Evolutionary conservation across 2,888 invertebrate genomes (phyloP).

Genomic region (Ophion ventricosus): DNA sequence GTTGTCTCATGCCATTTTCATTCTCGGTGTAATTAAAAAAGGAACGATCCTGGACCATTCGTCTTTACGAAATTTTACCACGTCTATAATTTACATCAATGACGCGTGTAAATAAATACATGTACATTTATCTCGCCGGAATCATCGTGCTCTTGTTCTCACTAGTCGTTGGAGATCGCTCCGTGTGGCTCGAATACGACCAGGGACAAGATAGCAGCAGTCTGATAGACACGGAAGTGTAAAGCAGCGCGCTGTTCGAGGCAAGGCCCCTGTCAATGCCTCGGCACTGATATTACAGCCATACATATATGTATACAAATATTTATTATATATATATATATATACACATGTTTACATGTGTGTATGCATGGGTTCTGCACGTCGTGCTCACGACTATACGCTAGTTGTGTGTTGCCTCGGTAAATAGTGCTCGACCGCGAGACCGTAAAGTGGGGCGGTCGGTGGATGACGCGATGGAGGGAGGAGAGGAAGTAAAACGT

Average conservation of each 20-base stretch:
- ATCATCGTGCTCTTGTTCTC: conserved; percentile 19
- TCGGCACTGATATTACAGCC: conserved; percentile 74
- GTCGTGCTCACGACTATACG: conserved; percentile 16
- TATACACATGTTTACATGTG: background rate
- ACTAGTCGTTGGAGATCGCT: conserved; percentile 16
- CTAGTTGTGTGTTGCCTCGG: conserved; percentile 54
- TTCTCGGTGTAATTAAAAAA: too few relatives aligned
- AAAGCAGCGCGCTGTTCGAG: conserved; percentile 68
- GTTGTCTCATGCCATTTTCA: too few relatives aligned
- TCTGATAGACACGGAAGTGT: conserved; percentile 81
- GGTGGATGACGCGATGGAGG: background rate
- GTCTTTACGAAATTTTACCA: background rate
- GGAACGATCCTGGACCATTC: too few relatives aligned
- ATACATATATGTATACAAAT: conserved; percentile 7
- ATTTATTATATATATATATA: background rate
- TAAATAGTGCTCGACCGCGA: conserved; percentile 53
- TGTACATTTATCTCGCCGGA: background rate
- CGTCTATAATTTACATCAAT: conserved; percentile 24
- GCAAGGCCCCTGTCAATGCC: conserved; percentile 81
- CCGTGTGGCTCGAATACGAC: conserved; percentile 28
- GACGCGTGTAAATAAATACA: background rate
- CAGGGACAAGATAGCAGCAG: conserved; percentile 75
- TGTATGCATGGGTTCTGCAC: background rate
- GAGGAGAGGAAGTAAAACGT: conserved; percentile 32
- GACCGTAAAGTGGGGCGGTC: background rate